Conservation (phyloP, 1,140 invertebrate genomes). For the Drosophila mayri region DNA sequence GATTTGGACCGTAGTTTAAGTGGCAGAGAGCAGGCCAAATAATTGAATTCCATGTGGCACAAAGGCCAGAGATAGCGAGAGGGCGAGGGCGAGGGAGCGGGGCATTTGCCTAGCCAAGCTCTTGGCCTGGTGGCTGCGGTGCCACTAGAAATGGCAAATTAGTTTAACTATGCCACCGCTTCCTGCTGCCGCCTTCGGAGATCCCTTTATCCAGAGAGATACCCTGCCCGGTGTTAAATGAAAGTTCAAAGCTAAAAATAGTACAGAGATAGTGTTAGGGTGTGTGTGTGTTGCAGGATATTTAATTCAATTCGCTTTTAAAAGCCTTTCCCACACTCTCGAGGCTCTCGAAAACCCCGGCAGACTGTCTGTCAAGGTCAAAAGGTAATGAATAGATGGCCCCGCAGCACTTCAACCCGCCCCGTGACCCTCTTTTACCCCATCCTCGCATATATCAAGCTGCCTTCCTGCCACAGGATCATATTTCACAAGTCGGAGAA, state of each 20-base stretch:
- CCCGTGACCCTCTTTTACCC: neutral
- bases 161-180: conserved; percentile 37
- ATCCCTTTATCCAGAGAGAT: neutral
- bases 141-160: conserved; percentile 44
- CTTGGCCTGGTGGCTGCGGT: conserved; percentile 26
- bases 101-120: conserved; percentile 30
- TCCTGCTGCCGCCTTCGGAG: neutral
- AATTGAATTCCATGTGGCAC: conserved; percentile 55
- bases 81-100: neutral
- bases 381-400: conserved; percentile 50
- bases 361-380: conserved; percentile 54
- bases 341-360: conserved; percentile 28
- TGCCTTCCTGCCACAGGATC: conserved; percentile 22
- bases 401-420: neutral
- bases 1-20: conserved; percentile 47
- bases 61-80: neutral
- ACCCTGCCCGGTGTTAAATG: conserved; percentile 16
- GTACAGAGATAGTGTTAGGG: conserved; percentile 7
- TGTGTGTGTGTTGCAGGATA: conserved; percentile 21
- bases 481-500: conserved; percentile 47
- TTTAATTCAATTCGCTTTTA: conserved; percentile 51
- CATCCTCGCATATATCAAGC: neutral
- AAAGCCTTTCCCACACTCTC: conserved; percentile 49
- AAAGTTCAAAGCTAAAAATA: conserved; percentile 52
- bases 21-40: conserved; percentile 25